Base-by-base conservation (phyloP, 2,113 vertebrate species). In the Trichechus manatus region DNA sequence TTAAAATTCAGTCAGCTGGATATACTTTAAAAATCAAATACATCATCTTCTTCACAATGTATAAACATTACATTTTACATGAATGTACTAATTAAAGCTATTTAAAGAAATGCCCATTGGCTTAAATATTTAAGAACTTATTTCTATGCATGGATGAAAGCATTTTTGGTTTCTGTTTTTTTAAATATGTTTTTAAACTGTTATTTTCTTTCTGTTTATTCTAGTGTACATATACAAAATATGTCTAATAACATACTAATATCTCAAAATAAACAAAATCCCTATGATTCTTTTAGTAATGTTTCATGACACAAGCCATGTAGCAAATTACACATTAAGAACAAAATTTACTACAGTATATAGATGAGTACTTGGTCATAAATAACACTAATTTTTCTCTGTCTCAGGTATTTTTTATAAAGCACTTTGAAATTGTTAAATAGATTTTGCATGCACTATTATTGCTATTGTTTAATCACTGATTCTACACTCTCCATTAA, bases 1-100 rank as follows among this genome's bases (percentile, higher is more conserved):
- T 90, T 80, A 70, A 89, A 96, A 95, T 95, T 77, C 72, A 97
- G n/a, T 77, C 74, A 90, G 42, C 6, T 89, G 72, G 86, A 92
- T 63, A 63, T 63, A 85, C 13, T 70, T 94, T 88, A 70, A 33
- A 85, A 82, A 70, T 81, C 63, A 95, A 95, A 81, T 61, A 81
- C 2, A 94, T 86, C 66, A 85, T 50, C 59, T 93, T 91, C 31
- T 87, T 83, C 10, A 39, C 5, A 79, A 68, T 84, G 42, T 25
- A 64, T 87, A 74, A 84, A 64, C 5, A 75, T 61, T 36, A 29
- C 15, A 80, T 63, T 95, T 96, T 93, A 63, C 33, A 82, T 86
- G 77, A 82, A 83, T 83, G 84, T 95, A 42, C 74, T 87, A 89
- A 74, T 29, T 63, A 44, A 91, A 91, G 44, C 1, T 64, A 92